phyloP scores from a whole-genome alignment of 2,888 invertebrate species.

The Drosophila austrosaltans region DNA sequence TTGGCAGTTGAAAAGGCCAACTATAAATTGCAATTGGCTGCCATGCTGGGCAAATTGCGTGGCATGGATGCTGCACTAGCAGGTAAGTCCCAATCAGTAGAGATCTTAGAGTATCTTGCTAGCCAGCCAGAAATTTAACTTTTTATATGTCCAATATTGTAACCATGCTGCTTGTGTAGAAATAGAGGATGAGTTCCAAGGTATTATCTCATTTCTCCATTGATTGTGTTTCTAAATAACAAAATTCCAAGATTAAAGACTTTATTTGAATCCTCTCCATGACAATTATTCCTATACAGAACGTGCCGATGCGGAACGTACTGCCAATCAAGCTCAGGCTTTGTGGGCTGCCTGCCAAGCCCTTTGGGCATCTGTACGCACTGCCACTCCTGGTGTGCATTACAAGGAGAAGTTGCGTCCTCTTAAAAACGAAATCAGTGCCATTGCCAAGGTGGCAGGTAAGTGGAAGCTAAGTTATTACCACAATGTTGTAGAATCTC shows the following conservation, averaged over 20 bases:
- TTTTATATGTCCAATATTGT: background rate
- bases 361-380: constrained; percentile 89
- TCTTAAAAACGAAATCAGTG: constrained; percentile 88
- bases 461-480: constrained; percentile 60
- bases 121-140: background rate
- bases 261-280: background rate
- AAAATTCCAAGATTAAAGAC: background rate
- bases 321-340: constrained; percentile 91
- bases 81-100: constrained; percentile 84
- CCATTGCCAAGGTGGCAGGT: constrained; percentile 91
- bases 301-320: constrained; percentile 89
- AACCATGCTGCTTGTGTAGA: constrained; percentile 77
- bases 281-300: constrained; percentile 83
- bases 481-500: background rate
- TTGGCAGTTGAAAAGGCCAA: constrained; percentile 87
- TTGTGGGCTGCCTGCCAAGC: constrained; percentile 97
- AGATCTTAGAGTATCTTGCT: too few relatives aligned
- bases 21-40: constrained; percentile 89
- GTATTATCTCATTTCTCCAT: constrained; percentile 61
- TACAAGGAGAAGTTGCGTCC: constrained; percentile 86
- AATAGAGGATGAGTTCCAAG: constrained; percentile 83
- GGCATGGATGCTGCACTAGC: constrained; percentile 91
- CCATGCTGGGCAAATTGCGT: constrained; percentile 89
- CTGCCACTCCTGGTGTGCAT: constrained; percentile 85
- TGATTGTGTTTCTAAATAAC: background rate